Evolutionary conservation across 1,140 invertebrate species (phyloP).

Genomic region (Pseudomyrmex flavicornis): DNA sequence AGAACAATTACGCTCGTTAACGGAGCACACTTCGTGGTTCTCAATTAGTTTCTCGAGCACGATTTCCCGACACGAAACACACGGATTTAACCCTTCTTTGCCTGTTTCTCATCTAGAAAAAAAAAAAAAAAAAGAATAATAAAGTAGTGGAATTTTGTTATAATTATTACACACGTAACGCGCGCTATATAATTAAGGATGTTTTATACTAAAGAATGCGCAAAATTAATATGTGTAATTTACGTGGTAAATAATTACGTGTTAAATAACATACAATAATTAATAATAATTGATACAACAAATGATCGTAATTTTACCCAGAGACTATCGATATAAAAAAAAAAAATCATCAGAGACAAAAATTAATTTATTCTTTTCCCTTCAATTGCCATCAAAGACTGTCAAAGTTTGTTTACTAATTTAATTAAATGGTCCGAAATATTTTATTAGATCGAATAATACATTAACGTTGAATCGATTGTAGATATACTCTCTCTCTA

Average conservation of each 20-base stretch:
- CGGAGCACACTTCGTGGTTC: slow-evolving; percentile 45
- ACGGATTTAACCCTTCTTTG: slow-evolving; percentile 17
- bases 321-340: background rate
- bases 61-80: slow-evolving; percentile 10
- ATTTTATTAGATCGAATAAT: background rate
- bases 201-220: too few species aligned
- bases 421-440: background rate
- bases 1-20: slow-evolving; percentile 59
- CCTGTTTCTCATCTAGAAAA: background rate
- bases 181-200: background rate
- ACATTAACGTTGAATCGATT: background rate
- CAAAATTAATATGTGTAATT: too few species aligned
- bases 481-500: background rate
- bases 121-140: background rate
- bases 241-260: too few species aligned
- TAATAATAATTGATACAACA: background rate
- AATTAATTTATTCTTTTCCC: background rate
- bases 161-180: background rate
- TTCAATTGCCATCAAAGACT: background rate
- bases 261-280: too few species aligned
- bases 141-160: background rate
- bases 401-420: background rate
- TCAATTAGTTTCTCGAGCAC: slow-evolving; percentile 40
- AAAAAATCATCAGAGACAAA: background rate
- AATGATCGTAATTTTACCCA: background rate